phyloP scores from a whole-genome alignment of 1,140 invertebrate genomes.

The Zaprionus taronus region DNA sequence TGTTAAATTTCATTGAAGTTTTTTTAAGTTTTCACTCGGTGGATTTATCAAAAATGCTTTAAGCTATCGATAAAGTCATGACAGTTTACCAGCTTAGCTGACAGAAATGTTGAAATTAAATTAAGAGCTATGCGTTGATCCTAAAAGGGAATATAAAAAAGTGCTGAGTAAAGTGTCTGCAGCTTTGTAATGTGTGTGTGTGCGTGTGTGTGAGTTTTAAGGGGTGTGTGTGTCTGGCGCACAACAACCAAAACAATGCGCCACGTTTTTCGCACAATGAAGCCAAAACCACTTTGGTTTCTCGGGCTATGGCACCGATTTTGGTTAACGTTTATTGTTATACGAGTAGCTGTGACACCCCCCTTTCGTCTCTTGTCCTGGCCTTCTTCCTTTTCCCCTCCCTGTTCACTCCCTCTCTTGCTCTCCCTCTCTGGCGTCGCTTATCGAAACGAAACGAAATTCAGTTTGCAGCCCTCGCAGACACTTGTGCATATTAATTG shows the following conservation, averaged over 20 bases:
- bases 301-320: constrained; percentile 36
- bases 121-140: constrained; percentile 46
- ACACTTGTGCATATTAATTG: constrained; percentile 82
- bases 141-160: constrained; percentile 23
- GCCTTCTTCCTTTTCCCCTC: not conserved
- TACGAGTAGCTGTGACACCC: constrained; percentile 2
- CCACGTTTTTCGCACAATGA: constrained; percentile 48
- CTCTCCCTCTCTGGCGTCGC: not conserved
- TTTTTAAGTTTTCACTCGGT: not conserved
- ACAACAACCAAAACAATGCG: constrained; percentile 69
- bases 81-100: not conserved
- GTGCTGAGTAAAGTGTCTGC: not conserved
- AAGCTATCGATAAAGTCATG: not conserved
- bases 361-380: not conserved
- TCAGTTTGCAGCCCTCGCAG: constrained; percentile 57
- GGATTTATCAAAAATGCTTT: not conserved
- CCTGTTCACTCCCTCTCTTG: not conserved
- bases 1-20: not conserved
- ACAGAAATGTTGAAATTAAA: constrained; percentile 43
- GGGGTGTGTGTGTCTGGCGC: constrained; percentile 19
- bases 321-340: constrained; percentile 49
- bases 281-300: constrained; percentile 32
- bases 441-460: constrained; percentile 42
- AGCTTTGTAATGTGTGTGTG: not conserved
- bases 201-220: not conserved